These are phyloP conservation scores for Odocoileus hemionus DNA, from an alignment of 2,113 vertebrate species.

Conservation along the genomic window DNA sequence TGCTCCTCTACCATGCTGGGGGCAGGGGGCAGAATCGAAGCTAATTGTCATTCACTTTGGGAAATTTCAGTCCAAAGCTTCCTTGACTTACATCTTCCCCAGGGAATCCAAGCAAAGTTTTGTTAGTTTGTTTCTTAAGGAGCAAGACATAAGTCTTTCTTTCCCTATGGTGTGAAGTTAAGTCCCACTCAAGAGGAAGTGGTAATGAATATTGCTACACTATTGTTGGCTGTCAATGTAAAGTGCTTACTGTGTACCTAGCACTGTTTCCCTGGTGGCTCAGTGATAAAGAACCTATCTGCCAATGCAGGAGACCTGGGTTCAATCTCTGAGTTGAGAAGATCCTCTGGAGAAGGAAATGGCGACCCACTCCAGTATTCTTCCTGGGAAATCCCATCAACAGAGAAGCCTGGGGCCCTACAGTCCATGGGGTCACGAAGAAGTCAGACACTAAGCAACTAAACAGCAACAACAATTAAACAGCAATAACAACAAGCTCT, in stretches of 20 bases:
- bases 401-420: not conserved
- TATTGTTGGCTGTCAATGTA: not conserved
- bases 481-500: not conserved
- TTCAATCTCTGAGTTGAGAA: not conserved
- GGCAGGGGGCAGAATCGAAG: rapidly evolving
- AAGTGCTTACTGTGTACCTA: not conserved
- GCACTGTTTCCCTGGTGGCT: not conserved
- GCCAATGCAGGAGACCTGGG: not conserved
- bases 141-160: not conserved
- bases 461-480: not conserved
- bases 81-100: not conserved
- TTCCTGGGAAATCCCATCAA: not conserved
- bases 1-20: not conserved
- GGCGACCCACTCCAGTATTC: not conserved
- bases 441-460: not conserved
- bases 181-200: not conserved
- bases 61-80: not conserved
- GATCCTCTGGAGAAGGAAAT: not conserved
- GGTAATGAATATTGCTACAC: too few relatives aligned
- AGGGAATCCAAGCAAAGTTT: not conserved
- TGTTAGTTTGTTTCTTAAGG: not conserved
- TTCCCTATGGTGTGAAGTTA: not conserved
- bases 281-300: not conserved
- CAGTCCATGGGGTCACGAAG: not conserved
- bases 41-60: not conserved